These are phyloP conservation scores for Aphidius ervi DNA, from an alignment of 1,140 invertebrate genomes.

Conservation along the genomic window DNA sequence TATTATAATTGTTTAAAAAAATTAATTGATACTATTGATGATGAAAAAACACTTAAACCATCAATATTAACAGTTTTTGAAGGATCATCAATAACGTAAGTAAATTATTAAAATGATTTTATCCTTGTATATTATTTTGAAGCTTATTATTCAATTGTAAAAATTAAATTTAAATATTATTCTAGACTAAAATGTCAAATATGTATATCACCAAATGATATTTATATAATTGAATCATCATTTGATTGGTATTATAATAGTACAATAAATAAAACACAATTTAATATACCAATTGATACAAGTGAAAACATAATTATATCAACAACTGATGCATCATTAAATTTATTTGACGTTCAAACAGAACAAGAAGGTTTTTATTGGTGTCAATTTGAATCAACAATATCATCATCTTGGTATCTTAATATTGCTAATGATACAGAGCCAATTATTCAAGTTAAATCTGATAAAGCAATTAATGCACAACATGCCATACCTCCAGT, in stretches of 20 bases:
- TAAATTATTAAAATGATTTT: neutral
- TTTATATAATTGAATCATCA: slow-evolving; percentile 37
- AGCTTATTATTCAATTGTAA: too few species aligned
- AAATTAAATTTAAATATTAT: neutral
- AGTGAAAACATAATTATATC: slow-evolving; percentile 48
- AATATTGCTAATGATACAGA: slow-evolving; percentile 46
- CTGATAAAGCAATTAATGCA: slow-evolving; percentile 29
- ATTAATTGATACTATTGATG: slow-evolving; percentile 34
- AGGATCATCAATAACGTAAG: slow-evolving; percentile 47
- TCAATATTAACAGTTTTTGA: slow-evolving; percentile 45
- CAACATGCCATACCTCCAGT: slow-evolving; percentile 32
- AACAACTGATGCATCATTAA: slow-evolving; percentile 43
- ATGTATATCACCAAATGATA: slow-evolving; percentile 51
- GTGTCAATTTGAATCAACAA: slow-evolving; percentile 47
- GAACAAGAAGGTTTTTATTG: slow-evolving; percentile 53
- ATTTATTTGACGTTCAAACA: slow-evolving; percentile 49
- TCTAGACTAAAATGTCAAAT: slow-evolving; percentile 53
- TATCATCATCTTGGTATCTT: slow-evolving; percentile 48
- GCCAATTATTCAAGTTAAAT: slow-evolving; percentile 32
- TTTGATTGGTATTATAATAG: slow-evolving; percentile 49
- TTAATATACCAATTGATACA: slow-evolving; percentile 33
- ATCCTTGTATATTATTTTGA: too few species aligned
- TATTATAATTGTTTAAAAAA: slow-evolving; percentile 53
- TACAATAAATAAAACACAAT: slow-evolving; percentile 27
- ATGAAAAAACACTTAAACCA: slow-evolving; percentile 38